phyloP scores from a whole-genome alignment of 2,113 vertebrate genomes.

The Chaetorhynchus papuensis region DNA sequence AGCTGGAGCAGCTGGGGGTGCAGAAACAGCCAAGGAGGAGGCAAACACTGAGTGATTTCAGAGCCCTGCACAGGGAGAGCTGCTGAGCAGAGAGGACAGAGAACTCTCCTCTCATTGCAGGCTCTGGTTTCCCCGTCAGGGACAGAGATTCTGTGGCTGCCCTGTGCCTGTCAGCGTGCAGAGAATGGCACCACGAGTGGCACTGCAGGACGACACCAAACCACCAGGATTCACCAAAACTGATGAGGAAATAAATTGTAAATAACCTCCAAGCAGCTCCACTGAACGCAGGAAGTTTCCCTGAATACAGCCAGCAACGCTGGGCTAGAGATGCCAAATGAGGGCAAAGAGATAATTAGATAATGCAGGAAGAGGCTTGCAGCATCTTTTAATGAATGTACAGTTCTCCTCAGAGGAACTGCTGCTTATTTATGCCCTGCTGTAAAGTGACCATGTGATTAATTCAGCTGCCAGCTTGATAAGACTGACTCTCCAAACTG shows the following conservation, averaged over 20 bases:
- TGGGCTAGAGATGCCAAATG: not conserved
- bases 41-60: not conserved
- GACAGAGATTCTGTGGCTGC: not conserved
- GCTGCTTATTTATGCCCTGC: not conserved
- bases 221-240: not conserved
- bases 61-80: accelerated
- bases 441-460: not conserved
- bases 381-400: not conserved
- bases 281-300: not conserved
- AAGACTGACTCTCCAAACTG: not conserved
- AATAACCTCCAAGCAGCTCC: not conserved
- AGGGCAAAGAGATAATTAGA: not conserved
- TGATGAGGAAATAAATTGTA: not conserved
- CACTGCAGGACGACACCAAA: not conserved
- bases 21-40: not conserved
- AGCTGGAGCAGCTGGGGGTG: not conserved
- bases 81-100: not conserved
- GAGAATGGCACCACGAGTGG: not conserved
- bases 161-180: not conserved
- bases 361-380: not conserved
- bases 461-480: not conserved
- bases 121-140: not conserved
- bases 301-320: not conserved
- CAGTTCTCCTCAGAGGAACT: not conserved
- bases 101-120: not conserved